Evolutionary conservation across 2,113 vertebrate genomes (phyloP).

Genomic region (Edolisoma coerulescens): DNA sequence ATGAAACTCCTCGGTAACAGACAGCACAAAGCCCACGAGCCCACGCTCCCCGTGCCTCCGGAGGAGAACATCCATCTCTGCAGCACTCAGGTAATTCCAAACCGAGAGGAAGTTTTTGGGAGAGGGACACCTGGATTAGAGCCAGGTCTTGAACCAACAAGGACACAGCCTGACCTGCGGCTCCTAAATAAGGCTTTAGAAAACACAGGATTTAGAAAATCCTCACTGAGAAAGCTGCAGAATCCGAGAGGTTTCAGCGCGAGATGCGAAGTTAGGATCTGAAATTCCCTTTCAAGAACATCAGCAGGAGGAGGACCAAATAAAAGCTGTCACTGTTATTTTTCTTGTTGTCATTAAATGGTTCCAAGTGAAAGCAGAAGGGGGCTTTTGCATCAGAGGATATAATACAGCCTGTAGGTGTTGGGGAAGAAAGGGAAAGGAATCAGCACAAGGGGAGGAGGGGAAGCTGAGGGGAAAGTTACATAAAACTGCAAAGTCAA

Average conservation of each 20-base stretch:
- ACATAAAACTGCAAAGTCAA: neutral
- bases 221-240: rapidly evolving
- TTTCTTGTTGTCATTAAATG: neutral
- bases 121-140: neutral
- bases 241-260: neutral
- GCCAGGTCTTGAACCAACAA: neutral
- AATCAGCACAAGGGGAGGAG: neutral
- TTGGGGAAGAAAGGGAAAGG: neutral
- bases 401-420: constrained; percentile 37
- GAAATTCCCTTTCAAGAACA: neutral
- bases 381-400: constrained; percentile 1
- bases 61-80: neutral
- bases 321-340: constrained; percentile 24
- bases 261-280: neutral
- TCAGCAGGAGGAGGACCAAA: constrained; percentile 13
- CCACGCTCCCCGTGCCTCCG: rapidly evolving
- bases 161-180: neutral
- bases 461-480: neutral
- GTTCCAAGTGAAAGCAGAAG: constrained; percentile 10
- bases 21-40: neutral
- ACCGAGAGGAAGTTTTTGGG: neutral
- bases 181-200: neutral
- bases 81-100: neutral
- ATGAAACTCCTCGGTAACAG: neutral
- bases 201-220: neutral